Conservation (phyloP, 2,113 vertebrate species). For the Plecotus auritus region DNA sequence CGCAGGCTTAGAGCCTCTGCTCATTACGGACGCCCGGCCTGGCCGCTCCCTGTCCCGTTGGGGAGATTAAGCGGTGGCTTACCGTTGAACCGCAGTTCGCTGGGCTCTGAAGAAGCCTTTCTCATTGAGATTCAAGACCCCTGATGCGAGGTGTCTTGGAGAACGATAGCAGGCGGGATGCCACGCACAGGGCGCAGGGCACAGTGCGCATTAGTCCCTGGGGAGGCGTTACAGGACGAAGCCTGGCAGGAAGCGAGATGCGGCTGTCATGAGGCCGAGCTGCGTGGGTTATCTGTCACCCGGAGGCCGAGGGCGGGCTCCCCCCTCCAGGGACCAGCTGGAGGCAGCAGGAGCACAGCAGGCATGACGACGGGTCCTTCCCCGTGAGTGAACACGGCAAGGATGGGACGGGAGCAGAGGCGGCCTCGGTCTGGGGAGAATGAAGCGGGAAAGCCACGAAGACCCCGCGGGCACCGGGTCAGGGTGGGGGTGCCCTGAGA, state of each 20-base stretch:
- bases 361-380: neutral
- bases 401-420: neutral
- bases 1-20: slow-evolving; percentile 73
- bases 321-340: neutral
- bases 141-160: slow-evolving; percentile 47
- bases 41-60: slow-evolving; percentile 76
- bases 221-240: slow-evolving; percentile 44
- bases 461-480: neutral
- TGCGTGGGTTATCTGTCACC: neutral
- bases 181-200: neutral
- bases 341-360: neutral
- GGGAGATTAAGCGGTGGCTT: slow-evolving; percentile 72
- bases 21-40: slow-evolving; percentile 72
- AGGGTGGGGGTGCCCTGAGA: neutral
- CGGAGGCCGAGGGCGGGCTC: neutral
- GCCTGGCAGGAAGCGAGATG: slow-evolving; percentile 50
- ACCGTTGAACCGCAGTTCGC: slow-evolving; percentile 58
- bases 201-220: slow-evolving; percentile 47
- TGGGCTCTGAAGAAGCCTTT: slow-evolving; percentile 67
- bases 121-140: slow-evolving; percentile 70
- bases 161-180: slow-evolving; percentile 49
- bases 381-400: neutral
- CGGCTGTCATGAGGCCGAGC: slow-evolving; percentile 22
- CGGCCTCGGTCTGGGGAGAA: neutral
- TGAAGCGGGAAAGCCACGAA: neutral